Conservation (phyloP, 2,888 invertebrate genomes). For the Dyspetes luteomarginatus region DNA sequence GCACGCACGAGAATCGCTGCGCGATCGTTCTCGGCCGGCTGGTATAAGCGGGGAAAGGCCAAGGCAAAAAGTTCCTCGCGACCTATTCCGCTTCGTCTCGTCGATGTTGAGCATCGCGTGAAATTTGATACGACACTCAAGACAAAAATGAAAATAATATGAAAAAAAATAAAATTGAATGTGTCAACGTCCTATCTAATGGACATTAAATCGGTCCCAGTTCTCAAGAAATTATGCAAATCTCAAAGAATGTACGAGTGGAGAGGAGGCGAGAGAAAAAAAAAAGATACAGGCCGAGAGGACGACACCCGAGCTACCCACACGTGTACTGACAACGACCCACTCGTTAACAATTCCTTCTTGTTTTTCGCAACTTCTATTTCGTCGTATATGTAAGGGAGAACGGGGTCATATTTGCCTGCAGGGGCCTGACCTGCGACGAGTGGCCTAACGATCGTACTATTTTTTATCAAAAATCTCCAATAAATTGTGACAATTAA, state of each 20-base stretch:
- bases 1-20: constrained; percentile 11
- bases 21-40: constrained; percentile 11
- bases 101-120: constrained; percentile 53
- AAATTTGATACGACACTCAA: constrained; percentile 66
- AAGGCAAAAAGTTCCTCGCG: constrained; percentile 70
- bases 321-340: constrained; percentile 35
- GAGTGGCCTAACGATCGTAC: too few relatives aligned
- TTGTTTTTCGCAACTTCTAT: constrained; percentile 47
- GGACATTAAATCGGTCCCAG: constrained; percentile 47
- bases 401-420: not conserved
- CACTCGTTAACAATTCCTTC: constrained; percentile 54
- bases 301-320: constrained; percentile 60
- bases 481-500: too few relatives aligned
- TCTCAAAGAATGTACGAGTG: constrained; percentile 13
- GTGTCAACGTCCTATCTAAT: constrained; percentile 47
- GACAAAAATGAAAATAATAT: not conserved
- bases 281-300: constrained; percentile 35
- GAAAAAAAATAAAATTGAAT: constrained; percentile 20
- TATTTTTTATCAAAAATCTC: too few relatives aligned
- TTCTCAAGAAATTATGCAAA: constrained; percentile 69
- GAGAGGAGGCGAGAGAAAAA: not conserved
- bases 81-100: constrained; percentile 10
- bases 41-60: constrained; percentile 71
- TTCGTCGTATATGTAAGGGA: not conserved
- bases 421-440: too few relatives aligned